A percentile compares a stretch with the other conserved stretches of the same genome.
Conservation (phyloP, 2,888 invertebrate species). For the Tachina grossa region DNA sequence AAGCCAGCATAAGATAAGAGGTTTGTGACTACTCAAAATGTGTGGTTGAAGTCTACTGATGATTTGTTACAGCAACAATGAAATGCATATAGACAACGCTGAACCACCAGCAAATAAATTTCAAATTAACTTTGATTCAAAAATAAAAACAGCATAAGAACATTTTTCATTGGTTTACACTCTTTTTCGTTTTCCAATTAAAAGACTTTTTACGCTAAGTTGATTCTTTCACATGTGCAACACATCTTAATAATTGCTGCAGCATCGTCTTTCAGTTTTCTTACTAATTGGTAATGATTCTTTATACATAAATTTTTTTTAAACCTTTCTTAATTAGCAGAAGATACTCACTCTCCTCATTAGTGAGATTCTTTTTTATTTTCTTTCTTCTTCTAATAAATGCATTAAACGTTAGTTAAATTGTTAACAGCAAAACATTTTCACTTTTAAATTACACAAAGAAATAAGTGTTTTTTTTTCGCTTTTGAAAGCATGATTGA, state of each 20-base stretch:
- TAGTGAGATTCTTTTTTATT: slow-evolving; percentile 4
- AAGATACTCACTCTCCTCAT: slow-evolving; percentile 11
- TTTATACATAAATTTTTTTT: slow-evolving; percentile 17
- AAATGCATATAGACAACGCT: too few species aligned
- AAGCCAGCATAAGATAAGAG: too few species aligned
- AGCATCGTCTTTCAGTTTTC: slow-evolving; percentile 31
- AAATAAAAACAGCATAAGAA: too few species aligned
- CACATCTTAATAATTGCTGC: slow-evolving; percentile 33
- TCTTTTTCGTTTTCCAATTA: slow-evolving; percentile 3
- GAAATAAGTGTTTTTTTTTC: background rate
- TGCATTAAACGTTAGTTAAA: background rate
- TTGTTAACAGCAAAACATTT: slow-evolving; percentile 46
- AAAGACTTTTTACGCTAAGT: slow-evolving; percentile 57
- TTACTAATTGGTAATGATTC: slow-evolving; percentile 55
- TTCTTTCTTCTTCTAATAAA: background rate
- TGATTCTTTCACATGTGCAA: slow-evolving; percentile 48
- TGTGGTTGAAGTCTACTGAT: too few species aligned
- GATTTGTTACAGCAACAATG: too few species aligned
- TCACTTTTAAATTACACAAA: slow-evolving; percentile 51
- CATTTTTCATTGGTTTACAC: too few species aligned
- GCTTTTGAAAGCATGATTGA: too few species aligned
- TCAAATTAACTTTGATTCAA: too few species aligned
- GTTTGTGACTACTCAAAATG: too few species aligned
- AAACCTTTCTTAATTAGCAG: slow-evolving; percentile 17
- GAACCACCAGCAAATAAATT: too few species aligned